These are phyloP conservation scores for Siniperca chuatsi DNA, from an alignment of 2,113 vertebrate genomes.

Conservation along the genomic window DNA sequence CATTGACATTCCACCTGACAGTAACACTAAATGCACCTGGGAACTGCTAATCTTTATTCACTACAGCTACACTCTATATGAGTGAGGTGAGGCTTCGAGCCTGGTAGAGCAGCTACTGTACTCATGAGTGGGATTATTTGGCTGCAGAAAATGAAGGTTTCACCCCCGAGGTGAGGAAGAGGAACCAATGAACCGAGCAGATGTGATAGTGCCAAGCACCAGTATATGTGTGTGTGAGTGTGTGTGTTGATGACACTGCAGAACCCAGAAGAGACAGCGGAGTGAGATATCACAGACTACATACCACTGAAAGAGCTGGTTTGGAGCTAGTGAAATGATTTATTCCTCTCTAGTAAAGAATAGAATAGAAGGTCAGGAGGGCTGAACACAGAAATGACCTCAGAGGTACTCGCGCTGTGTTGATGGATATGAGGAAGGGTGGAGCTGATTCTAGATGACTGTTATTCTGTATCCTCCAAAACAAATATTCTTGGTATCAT, in stretches of 20 bases:
- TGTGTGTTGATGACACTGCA: constrained; percentile 46
- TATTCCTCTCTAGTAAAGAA: constrained; percentile 13
- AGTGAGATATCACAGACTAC: constrained; percentile 33
- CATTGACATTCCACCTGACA: constrained; percentile 40
- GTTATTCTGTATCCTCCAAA: not conserved
- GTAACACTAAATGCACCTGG: constrained; percentile 6
- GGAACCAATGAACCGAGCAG: constrained; percentile 21
- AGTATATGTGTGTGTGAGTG: not conserved
- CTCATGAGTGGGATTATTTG: constrained; percentile 30
- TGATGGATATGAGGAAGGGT: constrained; percentile 17
- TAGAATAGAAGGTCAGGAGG: constrained; percentile 29
- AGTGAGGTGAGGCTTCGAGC: constrained; percentile 2
- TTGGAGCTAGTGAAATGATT: constrained; percentile 23
- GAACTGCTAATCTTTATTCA: constrained; percentile 32
- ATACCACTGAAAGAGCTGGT: constrained; percentile 1
- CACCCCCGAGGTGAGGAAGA: constrained; percentile 7
- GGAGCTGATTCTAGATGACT: constrained; percentile 23
- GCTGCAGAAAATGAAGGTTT: constrained; percentile 35
- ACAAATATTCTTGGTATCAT: not conserved
- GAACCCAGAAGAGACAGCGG: constrained; percentile 9
- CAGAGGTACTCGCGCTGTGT: not conserved
- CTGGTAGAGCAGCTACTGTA: not conserved
- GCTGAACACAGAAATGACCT: constrained; percentile 27
- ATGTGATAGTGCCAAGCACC: constrained; percentile 5
- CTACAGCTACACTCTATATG: not conserved